A percentile compares a stretch with the other conserved stretches of the same genome.
Evolutionary conservation across 2,888 invertebrate species (phyloP).

Genomic region (Carabus problematicus): DNA sequence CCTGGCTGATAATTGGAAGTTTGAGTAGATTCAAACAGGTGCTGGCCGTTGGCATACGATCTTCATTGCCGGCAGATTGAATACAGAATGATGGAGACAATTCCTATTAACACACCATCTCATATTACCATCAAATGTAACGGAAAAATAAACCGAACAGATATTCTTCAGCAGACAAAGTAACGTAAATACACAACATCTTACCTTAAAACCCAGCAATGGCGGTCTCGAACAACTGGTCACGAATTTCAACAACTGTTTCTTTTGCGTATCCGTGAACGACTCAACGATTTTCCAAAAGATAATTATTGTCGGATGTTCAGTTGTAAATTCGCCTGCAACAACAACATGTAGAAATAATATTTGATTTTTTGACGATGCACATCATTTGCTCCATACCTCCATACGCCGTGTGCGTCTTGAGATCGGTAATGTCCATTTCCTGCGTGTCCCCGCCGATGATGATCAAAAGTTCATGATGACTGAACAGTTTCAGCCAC

Average conservation of each 20-base stretch:
- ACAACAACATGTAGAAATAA: slow-evolving; percentile 23
- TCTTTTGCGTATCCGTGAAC: slow-evolving; percentile 83
- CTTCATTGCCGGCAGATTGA: slow-evolving; percentile 88
- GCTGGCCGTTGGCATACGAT: slow-evolving; percentile 94
- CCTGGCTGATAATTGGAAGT: slow-evolving; percentile 87
- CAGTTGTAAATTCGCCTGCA: slow-evolving; percentile 79
- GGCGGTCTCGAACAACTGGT: slow-evolving; percentile 98
- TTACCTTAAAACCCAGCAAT: slow-evolving; percentile 93
- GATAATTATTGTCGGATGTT: slow-evolving; percentile 82
- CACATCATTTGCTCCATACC: slow-evolving; percentile 64
- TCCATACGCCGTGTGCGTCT: slow-evolving; percentile 86
- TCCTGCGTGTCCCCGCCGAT: slow-evolving; percentile 95
- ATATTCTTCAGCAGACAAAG: background rate
- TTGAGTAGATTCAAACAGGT: slow-evolving; percentile 98
- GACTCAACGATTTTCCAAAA: slow-evolving; percentile 91
- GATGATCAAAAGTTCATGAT: slow-evolving; percentile 94
- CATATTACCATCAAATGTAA: slow-evolving; percentile 30
- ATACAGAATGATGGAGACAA: slow-evolving; percentile 96
- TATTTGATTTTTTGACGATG: too few relatives aligned
- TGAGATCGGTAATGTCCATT: slow-evolving; percentile 90
- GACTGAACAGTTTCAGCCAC: slow-evolving; percentile 94
- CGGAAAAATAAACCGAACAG: background rate
- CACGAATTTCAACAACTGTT: slow-evolving; percentile 94
- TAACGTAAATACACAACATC: background rate
- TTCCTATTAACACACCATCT: slow-evolving; percentile 67